phyloP scores from a whole-genome alignment of 2,797 vertebrate genomes.

The Arrhamphus sclerolepis region DNA sequence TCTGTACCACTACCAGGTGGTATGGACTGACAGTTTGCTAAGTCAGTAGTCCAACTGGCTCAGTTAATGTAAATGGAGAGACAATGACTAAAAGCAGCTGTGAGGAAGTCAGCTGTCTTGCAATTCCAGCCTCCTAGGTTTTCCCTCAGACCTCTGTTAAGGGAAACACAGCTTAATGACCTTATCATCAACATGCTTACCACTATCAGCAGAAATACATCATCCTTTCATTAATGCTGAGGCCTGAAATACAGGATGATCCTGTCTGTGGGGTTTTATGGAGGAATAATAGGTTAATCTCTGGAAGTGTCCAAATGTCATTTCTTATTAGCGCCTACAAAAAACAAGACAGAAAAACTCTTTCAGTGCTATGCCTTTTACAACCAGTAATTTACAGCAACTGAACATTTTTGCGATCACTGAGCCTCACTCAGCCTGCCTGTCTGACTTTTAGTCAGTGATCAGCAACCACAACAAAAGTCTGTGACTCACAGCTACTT shows the following conservation, averaged over 20 bases:
- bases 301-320: constrained; percentile 2
- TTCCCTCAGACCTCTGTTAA: constrained; percentile 3
- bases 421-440: not conserved
- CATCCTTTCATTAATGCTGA: constrained; percentile 10
- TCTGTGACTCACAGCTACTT: constrained; percentile 16
- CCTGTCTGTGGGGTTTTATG: not conserved
- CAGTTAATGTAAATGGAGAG: no score
- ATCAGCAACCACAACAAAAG: constrained; percentile 29
- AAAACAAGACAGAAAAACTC: not conserved
- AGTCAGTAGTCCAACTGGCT: no score
- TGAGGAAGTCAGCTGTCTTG: no score
- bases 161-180: constrained; percentile 12
- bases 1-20: constrained; percentile 4
- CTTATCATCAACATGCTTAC: constrained; percentile 8
- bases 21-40: no score
- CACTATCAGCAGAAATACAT: not conserved
- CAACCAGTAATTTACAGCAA: not conserved
- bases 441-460: constrained; percentile 4
- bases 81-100: not conserved
- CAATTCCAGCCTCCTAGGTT: no score
- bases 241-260: not conserved
- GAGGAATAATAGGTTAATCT: constrained; percentile 14
- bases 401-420: not conserved
- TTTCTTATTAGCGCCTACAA: not conserved
- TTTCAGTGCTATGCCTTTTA: not conserved